Evolutionary conservation across 2,113 vertebrate species (phyloP), one percentile per base, ranked within the genome.

Genomic region (Ptilorrhoa leucosticta): DNA sequence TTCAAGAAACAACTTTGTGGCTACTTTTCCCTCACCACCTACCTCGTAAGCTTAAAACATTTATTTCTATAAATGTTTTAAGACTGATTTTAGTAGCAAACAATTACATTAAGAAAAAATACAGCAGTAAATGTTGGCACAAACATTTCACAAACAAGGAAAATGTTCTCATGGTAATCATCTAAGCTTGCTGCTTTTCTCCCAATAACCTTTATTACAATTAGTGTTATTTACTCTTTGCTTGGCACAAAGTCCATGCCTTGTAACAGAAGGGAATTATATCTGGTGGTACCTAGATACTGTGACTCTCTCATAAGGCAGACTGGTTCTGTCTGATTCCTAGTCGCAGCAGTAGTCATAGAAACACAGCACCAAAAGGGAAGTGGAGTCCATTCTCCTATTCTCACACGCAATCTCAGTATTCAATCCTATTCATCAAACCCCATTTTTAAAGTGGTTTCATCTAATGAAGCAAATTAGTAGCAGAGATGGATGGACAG

Each of bases 331-430:
- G 28, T 39, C 44, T 83, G 31, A 60, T 80, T 70, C 77, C 48
- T 22, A 22, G 30, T 93, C 66, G 35, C 71, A 61, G 85, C 63
- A 96, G 79, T 93, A 95, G 75, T 53, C 91, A 96, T 84, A 91
- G 93, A 94, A 96, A 95, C 71, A 57, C 35, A 30, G 61, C 51
- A 66, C 42, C 5, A 15, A 87, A 73, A 50, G 16, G 64, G 40
- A 63, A 50, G 42, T 78, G 69, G 76, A 92, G 66, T 45, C 72
- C 37, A 27, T 86, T 94, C 68, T 60, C 45, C 40, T 39, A 2
- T 56, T 82, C 60, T 90, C 63, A 68, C 37, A 61, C 2, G 5
- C 35, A 58, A 85, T 84, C 57, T 80, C 60, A 58, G 42, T 44
- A 72, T 47, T 82, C 79, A 72, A 8, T 56, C 45, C 44, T 40